Base-by-base conservation (phyloP, 1,140 invertebrate species). In the Dreissena polymorpha region DNA sequence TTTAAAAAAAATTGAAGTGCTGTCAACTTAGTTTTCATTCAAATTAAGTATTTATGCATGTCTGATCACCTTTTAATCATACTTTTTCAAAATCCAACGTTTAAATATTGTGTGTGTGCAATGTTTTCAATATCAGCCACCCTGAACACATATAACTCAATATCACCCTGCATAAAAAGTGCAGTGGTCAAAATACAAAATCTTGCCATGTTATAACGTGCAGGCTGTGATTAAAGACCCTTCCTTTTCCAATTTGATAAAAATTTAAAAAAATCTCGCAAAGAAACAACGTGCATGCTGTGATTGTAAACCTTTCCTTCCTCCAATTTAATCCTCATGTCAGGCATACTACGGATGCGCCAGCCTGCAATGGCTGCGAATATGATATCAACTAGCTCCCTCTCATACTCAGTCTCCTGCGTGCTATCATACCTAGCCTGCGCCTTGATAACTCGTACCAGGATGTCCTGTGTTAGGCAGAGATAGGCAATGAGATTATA, bases 401-500 rank as follows among this genome's bases (percentile, higher is more conserved):
- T 55, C 29, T 79, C 76, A 69, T 69, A 69, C n/a, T 39, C 23
- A 0, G 76, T 69, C 50, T 79, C 76, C 49, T 50, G 65, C 23
- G 67, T 79, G 50, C 75, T 78, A 60, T 70, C 76, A 69, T 69
- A 79, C 14, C 23, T 68, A 13, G n/a, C 67, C 29, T 79, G 76
- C 2, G 76, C 65, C 25, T 69, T 27, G n/a, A 79, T 21, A 16
- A 70, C 55, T 69, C 13, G 0, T 18, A 78, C 75, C 25, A 78
- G 63, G 18, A 18, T 49, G 25, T 68, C 75, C 75, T 78, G 16
- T 8, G 8, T 39, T 39, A 39, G 39, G 39, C 39, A 39, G 39
- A 5, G 39, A 39, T 39, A 39, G 18, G 23, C 2, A 63, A 63
- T 63, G 39, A 8, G 39, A 39, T 39, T 39, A 39, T 39, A 39